Conservation (phyloP, 2,888 invertebrate genomes). For the Antheraea yamamai region DNA sequence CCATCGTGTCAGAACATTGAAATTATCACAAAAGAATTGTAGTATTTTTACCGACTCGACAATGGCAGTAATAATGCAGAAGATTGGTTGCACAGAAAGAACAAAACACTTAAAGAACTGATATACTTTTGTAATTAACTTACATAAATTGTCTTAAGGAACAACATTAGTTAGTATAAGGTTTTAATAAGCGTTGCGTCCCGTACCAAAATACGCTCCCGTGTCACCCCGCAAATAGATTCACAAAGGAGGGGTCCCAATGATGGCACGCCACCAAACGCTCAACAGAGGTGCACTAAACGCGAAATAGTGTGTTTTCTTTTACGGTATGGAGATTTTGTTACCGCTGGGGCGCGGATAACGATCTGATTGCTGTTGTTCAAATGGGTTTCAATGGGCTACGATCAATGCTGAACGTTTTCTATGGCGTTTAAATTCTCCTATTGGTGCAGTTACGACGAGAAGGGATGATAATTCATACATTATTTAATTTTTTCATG, state of each 20-base stretch:
- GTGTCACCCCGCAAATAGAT: not conserved
- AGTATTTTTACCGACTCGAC: no score
- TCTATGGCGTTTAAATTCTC: constrained; percentile 15
- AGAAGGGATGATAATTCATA: not conserved
- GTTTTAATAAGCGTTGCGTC: not conserved
- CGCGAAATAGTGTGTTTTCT: constrained; percentile 57
- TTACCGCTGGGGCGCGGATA: constrained; percentile 39
- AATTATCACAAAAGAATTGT: no score
- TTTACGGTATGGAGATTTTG: constrained; percentile 54
- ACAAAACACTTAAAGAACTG: not conserved
- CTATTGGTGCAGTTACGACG: constrained; percentile 5
- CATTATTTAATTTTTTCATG: not conserved
- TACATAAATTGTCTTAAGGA: not conserved
- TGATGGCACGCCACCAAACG: constrained; percentile 38
- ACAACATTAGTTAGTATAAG: not conserved
- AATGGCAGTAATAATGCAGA: no score
- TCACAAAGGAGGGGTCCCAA: constrained; percentile 19
- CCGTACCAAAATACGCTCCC: not conserved
- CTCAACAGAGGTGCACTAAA: constrained; percentile 67
- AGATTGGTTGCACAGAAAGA: no score
- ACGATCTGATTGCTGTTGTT: constrained; percentile 49
- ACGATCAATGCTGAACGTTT: constrained; percentile 19
- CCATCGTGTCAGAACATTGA: no score
- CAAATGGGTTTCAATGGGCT: constrained; percentile 49
- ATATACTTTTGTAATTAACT: not conserved